Percentiles rank a stretch among this genome's conserved stretches.
Evolutionary conservation across 2,888 invertebrate species (phyloP).

Genomic region (Papilio protenor): DNA sequence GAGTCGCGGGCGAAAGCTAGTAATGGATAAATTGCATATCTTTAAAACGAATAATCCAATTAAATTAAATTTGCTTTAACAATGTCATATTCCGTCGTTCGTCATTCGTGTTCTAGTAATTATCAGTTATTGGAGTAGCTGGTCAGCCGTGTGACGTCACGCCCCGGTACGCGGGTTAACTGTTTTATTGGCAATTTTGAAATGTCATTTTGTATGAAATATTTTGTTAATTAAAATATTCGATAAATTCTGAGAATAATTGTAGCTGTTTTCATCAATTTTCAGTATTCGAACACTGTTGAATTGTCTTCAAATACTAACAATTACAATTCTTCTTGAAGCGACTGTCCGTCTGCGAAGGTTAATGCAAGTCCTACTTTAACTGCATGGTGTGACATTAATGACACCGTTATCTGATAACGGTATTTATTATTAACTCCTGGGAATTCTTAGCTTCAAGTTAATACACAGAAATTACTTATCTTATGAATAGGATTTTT

Average conservation of each 20-base stretch:
- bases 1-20: too few relatives aligned
- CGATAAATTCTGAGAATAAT: neutral
- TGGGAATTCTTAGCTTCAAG: neutral
- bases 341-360: too few relatives aligned
- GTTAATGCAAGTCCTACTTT: neutral
- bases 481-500: neutral
- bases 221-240: constrained; percentile 10
- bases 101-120: constrained; percentile 2
- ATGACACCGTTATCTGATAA: neutral
- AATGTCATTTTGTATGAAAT: neutral
- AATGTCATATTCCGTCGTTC: neutral
- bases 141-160: constrained; percentile 11
- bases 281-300: neutral
- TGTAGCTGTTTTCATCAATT: neutral
- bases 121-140: neutral
- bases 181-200: constrained; percentile 5
- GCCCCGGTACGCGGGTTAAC: neutral
- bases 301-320: neutral
- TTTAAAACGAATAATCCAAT: too few relatives aligned
- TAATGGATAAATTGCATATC: too few relatives aligned
- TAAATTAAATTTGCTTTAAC: too few relatives aligned
- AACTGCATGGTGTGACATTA: neutral
- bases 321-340: neutral
- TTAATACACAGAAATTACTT: neutral
- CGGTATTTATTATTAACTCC: constrained; percentile 1